Conservation (phyloP, 2,888 invertebrate genomes). For the Trileptium ribeirensis region DNA sequence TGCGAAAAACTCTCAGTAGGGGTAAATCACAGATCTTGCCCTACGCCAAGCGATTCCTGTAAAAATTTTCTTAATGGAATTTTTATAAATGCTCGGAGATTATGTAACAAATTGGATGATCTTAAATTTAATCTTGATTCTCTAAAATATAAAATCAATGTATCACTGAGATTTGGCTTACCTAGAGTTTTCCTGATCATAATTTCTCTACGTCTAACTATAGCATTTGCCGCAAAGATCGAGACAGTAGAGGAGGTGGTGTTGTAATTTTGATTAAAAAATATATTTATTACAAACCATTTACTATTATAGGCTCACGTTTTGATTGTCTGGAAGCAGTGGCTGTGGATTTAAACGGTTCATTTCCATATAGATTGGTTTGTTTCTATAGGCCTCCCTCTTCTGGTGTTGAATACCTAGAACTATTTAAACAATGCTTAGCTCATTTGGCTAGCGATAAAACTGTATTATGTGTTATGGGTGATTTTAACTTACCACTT, state of each 20-base stretch:
- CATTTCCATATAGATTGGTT: neutral
- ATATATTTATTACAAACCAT: neutral
- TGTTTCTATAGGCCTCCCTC: neutral
- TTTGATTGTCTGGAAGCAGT: neutral
- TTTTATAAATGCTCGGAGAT: neutral
- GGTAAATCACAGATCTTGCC: no score
- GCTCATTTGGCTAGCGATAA: no score
- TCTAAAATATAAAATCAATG: neutral
- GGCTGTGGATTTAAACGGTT: neutral
- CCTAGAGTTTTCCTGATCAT: neutral
- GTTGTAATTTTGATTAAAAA: neutral
- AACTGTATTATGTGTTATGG: neutral
- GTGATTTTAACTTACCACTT: neutral
- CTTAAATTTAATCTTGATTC: neutral
- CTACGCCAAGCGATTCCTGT: no score
- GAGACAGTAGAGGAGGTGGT: neutral
- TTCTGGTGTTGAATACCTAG: neutral
- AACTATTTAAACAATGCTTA: no score
- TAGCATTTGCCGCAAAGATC: neutral
- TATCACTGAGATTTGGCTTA: neutral
- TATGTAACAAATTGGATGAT: neutral
- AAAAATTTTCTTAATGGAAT: no score
- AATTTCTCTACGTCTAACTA: neutral
- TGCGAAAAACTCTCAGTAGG: no score
- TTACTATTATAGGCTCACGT: neutral